Conservation (phyloP, 2,797 vertebrate genomes). For the Tympanoctomys barrerae region DNA sequence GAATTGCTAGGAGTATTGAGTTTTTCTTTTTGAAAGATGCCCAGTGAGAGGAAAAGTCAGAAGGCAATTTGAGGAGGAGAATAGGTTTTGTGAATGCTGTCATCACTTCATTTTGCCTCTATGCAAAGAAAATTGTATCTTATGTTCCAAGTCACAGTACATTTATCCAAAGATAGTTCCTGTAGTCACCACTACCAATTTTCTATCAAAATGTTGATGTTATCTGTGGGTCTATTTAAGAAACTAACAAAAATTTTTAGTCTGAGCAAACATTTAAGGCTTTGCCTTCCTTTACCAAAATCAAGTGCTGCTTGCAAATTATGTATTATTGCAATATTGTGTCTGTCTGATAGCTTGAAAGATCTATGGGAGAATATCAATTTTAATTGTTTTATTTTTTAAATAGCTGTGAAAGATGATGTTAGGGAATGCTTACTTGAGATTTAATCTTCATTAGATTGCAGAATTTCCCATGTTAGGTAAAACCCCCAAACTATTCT, state of each 20-base stretch:
- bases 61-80: constrained; percentile 85
- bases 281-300: constrained; percentile 60
- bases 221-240: constrained; percentile 75
- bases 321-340: neutral
- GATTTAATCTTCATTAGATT: neutral
- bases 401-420: neutral
- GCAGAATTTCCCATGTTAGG: neutral
- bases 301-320: constrained; percentile 65
- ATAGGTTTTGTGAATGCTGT: constrained; percentile 86
- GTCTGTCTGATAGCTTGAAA: neutral
- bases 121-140: constrained; percentile 88
- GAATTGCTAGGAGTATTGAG: constrained; percentile 78
- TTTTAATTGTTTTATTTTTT: constrained; percentile 50
- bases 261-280: constrained; percentile 66
- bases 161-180: constrained; percentile 87
- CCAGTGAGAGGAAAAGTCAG: constrained; percentile 82
- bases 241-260: constrained; percentile 71
- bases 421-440: neutral
- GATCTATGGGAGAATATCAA: neutral
- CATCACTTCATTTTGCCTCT: constrained; percentile 86
- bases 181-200: constrained; percentile 82
- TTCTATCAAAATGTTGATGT: constrained; percentile 86
- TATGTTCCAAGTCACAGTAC: constrained; percentile 85
- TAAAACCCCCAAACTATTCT: neutral
- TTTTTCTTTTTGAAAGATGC: constrained; percentile 86